phyloP scores from a whole-genome alignment of 2,113 vertebrate species.

The Otis tarda region DNA sequence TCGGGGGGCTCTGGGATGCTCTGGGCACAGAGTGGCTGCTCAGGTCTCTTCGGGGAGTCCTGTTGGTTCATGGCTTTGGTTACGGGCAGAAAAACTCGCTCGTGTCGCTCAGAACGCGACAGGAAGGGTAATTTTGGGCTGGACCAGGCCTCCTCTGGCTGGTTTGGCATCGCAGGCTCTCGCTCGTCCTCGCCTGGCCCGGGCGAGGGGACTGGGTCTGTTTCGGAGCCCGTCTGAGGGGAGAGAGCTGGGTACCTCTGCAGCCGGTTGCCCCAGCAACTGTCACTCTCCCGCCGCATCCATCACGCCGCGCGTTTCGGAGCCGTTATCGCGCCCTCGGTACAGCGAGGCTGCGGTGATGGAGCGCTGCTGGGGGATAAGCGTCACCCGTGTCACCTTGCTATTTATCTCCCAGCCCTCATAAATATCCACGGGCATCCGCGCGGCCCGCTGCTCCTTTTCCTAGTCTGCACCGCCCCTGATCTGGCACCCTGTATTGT shows the following conservation, averaged over 20 bases:
- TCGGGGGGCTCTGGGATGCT: no score
- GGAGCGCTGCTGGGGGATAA: neutral
- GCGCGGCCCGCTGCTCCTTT: neutral
- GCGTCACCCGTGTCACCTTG: neutral
- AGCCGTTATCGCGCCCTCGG: neutral
- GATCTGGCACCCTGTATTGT: neutral
- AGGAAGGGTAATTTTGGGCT: neutral
- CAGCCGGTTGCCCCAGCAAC: slow-evolving; percentile 20
- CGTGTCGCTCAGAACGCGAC: fast-evolving
- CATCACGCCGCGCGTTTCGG: neutral
- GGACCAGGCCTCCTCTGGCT: neutral
- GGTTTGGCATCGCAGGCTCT: neutral
- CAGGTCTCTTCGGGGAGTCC: neutral
- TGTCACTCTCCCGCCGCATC: neutral
- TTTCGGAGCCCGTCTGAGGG: neutral
- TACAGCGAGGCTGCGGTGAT: neutral
- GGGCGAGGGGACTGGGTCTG: neutral
- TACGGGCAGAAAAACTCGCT: fast-evolving
- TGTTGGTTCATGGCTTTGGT: neutral
- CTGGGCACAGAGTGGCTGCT: neutral
- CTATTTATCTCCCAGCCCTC: neutral
- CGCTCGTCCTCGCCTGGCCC: neutral
- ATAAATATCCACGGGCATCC: neutral
- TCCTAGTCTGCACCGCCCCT: neutral
- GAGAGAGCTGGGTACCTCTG: neutral